Percentiles rank a stretch among this genome's conserved stretches.
phyloP scores from a whole-genome alignment of 64 coral and sea anemone species.

The Porites lutea region DNA sequence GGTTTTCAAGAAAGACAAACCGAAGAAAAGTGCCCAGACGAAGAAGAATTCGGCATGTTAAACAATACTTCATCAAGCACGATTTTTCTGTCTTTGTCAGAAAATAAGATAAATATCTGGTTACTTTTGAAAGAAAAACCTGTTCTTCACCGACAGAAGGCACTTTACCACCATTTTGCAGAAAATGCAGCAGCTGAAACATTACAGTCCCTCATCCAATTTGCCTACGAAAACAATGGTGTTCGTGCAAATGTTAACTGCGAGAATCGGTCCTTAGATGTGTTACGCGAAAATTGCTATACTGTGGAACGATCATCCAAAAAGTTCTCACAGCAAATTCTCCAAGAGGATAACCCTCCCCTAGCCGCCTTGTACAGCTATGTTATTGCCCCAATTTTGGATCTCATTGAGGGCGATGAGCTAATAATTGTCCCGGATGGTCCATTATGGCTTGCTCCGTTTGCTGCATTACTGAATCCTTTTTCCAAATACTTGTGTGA shows the following conservation, averaged over 20 bases:
- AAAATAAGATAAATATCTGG: no score
- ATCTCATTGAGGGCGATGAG: background rate
- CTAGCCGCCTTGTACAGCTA: background rate
- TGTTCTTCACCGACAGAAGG: background rate
- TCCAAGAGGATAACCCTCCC: background rate
- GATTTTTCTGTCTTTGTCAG: no score
- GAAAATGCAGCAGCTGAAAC: no score
- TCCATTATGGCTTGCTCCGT: background rate
- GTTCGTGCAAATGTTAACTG: background rate
- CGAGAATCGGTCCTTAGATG: background rate
- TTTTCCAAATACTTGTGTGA: background rate
- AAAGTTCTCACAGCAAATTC: background rate
- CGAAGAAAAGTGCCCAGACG: no score
- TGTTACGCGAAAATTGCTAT: background rate
- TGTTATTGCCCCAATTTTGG: background rate
- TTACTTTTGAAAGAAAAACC: no score
- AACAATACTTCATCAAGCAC: no score
- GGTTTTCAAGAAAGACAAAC: no score
- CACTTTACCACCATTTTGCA: background rate
- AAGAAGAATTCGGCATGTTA: no score
- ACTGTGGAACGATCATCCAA: background rate
- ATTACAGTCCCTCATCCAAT: background rate
- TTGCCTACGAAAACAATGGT: background rate
- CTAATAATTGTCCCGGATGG: background rate
- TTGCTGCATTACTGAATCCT: background rate